Base-by-base conservation (phyloP, 2,797 vertebrate species). In the Avahi laniger region DNA sequence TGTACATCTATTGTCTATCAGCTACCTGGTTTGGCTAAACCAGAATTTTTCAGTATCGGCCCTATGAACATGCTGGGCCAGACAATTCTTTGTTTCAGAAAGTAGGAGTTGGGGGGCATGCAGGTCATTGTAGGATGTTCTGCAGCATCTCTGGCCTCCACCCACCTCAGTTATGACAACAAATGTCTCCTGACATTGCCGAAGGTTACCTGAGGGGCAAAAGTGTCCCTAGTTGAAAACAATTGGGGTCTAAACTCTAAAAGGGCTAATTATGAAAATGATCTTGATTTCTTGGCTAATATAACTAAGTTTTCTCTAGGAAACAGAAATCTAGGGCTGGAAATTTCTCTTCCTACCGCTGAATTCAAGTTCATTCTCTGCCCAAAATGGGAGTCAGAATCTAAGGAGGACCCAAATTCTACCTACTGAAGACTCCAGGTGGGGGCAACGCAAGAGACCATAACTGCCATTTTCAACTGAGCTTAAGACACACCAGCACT, bases 391-490 rank as follows among this genome's bases (percentile, higher is more conserved):
- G 38, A 85, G n/a, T 65, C 28, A 93, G 48, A 90, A 80, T 43
- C 41, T 50, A 20, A 13, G 50, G 12, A 91, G 30, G 13, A 78
- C 12, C 20, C 80, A 65, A 46, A 59, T 81, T 80, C 48, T 38
- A 84, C 63, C n/a, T 63, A 46, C 67, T 54, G 52, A 88, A 93
- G 52, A 92, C 17, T 79, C 26, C 30, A 67, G 2, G 0, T 95
- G 30, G 5, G 22, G n/a, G 22, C 26, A 57, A 43, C 33, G 75
- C 61, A 18, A 70, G 73, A 5, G 11, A 89, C 18, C 15, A 30
- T 86, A 76, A 84, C 14, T 85, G 24, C 54, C 78, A 91, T 93
- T 94, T 96, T 96, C 87, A 94, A 96, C 72, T 92, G 97, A 97
- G 83, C 65, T 96, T 86, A 87, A 89, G 61, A 82, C n/a, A 75